Evolutionary conservation across 2,888 invertebrate species (phyloP).

Genomic region (Parnassius mnemosyne): DNA sequence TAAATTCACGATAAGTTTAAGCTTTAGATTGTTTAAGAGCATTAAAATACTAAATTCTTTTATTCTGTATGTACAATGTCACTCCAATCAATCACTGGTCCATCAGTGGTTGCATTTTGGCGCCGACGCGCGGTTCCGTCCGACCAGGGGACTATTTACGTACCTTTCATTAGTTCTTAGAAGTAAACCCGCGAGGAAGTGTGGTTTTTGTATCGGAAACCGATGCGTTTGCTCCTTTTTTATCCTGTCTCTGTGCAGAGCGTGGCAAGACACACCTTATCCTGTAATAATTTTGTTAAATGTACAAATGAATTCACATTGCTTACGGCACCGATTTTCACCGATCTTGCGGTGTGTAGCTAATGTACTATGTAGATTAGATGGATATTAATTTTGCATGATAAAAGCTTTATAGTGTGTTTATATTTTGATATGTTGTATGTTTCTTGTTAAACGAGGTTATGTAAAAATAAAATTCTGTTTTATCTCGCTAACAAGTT

Average conservation of each 20-base stretch:
- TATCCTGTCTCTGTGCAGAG: slow-evolving; percentile 42
- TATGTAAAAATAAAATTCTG: no score
- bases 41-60: background rate
- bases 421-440: no score
- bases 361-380: no score
- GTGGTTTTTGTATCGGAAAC: slow-evolving; percentile 76
- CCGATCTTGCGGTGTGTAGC: no score
- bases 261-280: slow-evolving; percentile 23
- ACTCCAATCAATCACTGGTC: slow-evolving; percentile 63
- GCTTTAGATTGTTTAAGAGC: no score
- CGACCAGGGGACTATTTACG: slow-evolving; percentile 66
- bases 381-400: no score
- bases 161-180: slow-evolving; percentile 75
- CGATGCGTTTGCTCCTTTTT: slow-evolving; percentile 54
- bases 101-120: slow-evolving; percentile 41
- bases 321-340: background rate
- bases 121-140: slow-evolving; percentile 55
- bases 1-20: no score
- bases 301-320: slow-evolving; percentile 11
- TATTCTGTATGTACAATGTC: slow-evolving; percentile 56
- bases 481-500: no score
- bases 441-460: no score
- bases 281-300: slow-evolving; percentile 9
- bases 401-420: no score
- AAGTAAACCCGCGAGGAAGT: slow-evolving; percentile 65